phyloP scores from a whole-genome alignment of 2,797 vertebrate genomes.

The Anguilla anguilla region DNA sequence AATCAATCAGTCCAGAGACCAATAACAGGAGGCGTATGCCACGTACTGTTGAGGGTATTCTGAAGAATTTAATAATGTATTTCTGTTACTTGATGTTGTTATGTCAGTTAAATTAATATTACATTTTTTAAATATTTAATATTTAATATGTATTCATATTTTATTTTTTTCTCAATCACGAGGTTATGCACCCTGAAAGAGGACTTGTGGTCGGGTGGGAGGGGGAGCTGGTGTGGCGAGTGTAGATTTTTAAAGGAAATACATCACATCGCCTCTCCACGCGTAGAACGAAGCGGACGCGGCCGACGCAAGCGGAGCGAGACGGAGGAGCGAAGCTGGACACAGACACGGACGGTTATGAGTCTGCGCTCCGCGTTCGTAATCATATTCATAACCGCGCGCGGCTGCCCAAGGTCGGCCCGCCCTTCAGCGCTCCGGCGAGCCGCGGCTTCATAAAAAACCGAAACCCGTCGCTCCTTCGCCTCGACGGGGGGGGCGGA shows the following conservation, averaged over 20 bases:
- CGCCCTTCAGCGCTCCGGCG: conserved; percentile 45
- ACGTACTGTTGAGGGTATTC: neutral
- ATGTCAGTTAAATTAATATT: neutral
- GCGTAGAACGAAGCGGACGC: too few relatives aligned
- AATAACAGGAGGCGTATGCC: neutral
- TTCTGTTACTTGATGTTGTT: neutral
- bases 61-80: neutral
- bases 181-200: neutral
- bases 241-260: neutral
- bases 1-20: neutral
- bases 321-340: neutral
- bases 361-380: neutral
- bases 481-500: conserved; percentile 17
- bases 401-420: conserved; percentile 53
- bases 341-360: neutral
- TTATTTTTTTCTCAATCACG: neutral
- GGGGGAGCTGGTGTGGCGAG: neutral
- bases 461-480: conserved; percentile 38
- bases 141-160: neutral
- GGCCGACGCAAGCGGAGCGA: neutral
- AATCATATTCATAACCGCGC: neutral
- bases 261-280: neutral
- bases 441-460: conserved; percentile 57
- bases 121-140: neutral
- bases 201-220: neutral